Percentiles rank a stretch among this genome's conserved stretches.
These are phyloP conservation scores for Brachypalpus laphriformis DNA, from an alignment of 2,888 invertebrate species.

Conservation along the genomic window DNA sequence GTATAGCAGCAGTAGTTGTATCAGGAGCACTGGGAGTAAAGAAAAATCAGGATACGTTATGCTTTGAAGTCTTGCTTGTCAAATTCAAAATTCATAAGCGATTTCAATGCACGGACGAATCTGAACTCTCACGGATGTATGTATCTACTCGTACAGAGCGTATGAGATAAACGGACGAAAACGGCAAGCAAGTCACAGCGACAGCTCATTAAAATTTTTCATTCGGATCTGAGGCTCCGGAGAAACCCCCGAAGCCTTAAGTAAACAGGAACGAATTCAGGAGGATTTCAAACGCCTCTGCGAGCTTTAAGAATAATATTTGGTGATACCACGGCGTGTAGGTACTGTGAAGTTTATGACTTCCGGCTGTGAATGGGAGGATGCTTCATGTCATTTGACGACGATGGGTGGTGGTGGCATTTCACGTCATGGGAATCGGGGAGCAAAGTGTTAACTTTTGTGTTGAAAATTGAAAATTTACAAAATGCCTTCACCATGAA, in stretches of 20 bases:
- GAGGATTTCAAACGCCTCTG: slow-evolving; percentile 35
- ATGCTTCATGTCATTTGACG: not conserved
- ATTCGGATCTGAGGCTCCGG: slow-evolving; percentile 35
- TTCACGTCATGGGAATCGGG: slow-evolving; percentile 1
- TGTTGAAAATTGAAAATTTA: slow-evolving; percentile 68
- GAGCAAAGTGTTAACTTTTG: slow-evolving; percentile 54
- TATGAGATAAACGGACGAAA: not conserved
- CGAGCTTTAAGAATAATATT: slow-evolving; percentile 59
- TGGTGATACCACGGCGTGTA: slow-evolving; percentile 47
- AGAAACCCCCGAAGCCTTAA: slow-evolving; percentile 6
- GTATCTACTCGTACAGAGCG: not conserved
- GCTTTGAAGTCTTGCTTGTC: slow-evolving; percentile 52
- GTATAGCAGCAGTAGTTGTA: not conserved
- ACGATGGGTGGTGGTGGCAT: not conserved
- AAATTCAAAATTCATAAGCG: slow-evolving; percentile 68
- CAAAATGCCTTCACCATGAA: slow-evolving; percentile 65
- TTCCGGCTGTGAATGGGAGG: slow-evolving; percentile 50
- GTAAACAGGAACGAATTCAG: slow-evolving; percentile 50
- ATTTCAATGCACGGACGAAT: slow-evolving; percentile 49
- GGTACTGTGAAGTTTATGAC: slow-evolving; percentile 49
- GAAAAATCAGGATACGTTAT: slow-evolving; percentile 27
- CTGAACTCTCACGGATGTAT: not conserved
- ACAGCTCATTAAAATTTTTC: slow-evolving; percentile 64
- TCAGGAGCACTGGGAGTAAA: not conserved
- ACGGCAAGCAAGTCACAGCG: not conserved